phyloP scores from a whole-genome alignment of 2,797 vertebrate species.

The Crocidura indochinensis region DNA sequence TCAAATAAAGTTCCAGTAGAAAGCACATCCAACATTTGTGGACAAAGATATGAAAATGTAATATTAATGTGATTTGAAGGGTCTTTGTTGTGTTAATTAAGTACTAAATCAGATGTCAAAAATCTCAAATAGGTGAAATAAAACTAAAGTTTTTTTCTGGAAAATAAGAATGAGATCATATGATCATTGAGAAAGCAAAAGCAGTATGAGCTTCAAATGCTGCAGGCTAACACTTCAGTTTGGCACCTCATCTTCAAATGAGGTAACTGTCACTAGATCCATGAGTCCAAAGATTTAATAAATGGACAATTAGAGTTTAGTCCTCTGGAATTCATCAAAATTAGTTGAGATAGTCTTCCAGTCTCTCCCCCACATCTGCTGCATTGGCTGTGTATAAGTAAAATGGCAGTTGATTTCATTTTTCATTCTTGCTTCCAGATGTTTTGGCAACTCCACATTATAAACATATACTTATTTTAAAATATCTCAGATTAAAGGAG shows the following conservation, averaged over 20 bases:
- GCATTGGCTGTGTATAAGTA: not conserved
- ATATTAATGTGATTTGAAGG: constrained; percentile 33
- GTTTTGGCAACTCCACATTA: constrained; percentile 43
- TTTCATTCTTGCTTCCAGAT: constrained; percentile 69
- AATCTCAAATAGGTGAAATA: constrained; percentile 26
- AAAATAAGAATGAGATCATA: not conserved
- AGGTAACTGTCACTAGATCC: constrained; percentile 11
- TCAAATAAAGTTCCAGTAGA: constrained; percentile 60
- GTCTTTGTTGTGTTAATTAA: constrained; percentile 45
- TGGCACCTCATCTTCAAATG: not conserved
- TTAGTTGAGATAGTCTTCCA: constrained; percentile 26
- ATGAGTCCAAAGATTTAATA: constrained; percentile 1
- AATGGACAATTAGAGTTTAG: not conserved
- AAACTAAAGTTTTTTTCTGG: not conserved
- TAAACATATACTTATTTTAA: constrained; percentile 8
- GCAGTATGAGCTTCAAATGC: not conserved
- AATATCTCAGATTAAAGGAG: constrained; percentile 27
- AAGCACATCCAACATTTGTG: constrained; percentile 42
- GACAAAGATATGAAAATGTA: constrained; percentile 55
- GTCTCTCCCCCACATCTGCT: constrained; percentile 4
- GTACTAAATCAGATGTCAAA: constrained; percentile 32
- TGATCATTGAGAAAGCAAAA: not conserved
- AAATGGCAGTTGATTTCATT: constrained; percentile 48
- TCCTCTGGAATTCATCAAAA: constrained; percentile 51
- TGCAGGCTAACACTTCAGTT: not conserved